Conservation (phyloP, 2,888 invertebrate species). For the Margaritifera margaritifera region DNA sequence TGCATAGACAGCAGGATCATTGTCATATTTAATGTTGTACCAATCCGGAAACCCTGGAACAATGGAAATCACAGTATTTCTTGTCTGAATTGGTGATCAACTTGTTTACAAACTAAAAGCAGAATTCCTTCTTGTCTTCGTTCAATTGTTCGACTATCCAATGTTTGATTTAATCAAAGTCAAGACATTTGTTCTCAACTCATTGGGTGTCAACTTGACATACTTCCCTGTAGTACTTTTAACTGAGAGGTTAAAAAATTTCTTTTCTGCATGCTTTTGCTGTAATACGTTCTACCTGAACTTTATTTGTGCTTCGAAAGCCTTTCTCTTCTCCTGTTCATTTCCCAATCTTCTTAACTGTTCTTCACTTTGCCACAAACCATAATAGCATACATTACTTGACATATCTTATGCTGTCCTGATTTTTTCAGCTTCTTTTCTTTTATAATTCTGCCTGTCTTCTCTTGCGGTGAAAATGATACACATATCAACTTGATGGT, state of each 20-base stretch:
- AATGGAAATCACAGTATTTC: constrained; percentile 5
- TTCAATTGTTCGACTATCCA: constrained; percentile 5
- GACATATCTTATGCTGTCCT: constrained; percentile 23
- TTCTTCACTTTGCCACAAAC: constrained; percentile 31
- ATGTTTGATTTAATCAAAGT: constrained; percentile 3
- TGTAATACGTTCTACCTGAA: constrained; percentile 26
- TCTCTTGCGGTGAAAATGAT: too few relatives aligned
- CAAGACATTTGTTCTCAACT: constrained; percentile 15
- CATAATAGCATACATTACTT: constrained; percentile 33
- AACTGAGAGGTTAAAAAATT: constrained; percentile 18
- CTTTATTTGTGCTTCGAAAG: constrained; percentile 20
- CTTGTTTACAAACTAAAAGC: constrained; percentile 16
- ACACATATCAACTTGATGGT: too few relatives aligned
- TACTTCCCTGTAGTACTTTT: constrained; percentile 18
- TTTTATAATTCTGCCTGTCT: constrained; percentile 12
- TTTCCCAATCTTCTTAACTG: constrained; percentile 17
- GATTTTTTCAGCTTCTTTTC: constrained; percentile 22
- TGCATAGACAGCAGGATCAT: constrained; percentile 17
- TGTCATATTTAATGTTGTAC: constrained; percentile 22
- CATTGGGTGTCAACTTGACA: constrained; percentile 8
- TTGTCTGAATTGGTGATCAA: constrained; percentile 8
- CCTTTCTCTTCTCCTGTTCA: constrained; percentile 14
- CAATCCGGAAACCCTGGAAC: constrained; percentile 21
- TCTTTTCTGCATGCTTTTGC: constrained; percentile 18
- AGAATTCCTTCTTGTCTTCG: constrained; percentile 10